A percentile compares a stretch with the other conserved stretches of the same genome.
Conservation (phyloP, 2,113 vertebrate species). For the Oriolus oriolus region DNA sequence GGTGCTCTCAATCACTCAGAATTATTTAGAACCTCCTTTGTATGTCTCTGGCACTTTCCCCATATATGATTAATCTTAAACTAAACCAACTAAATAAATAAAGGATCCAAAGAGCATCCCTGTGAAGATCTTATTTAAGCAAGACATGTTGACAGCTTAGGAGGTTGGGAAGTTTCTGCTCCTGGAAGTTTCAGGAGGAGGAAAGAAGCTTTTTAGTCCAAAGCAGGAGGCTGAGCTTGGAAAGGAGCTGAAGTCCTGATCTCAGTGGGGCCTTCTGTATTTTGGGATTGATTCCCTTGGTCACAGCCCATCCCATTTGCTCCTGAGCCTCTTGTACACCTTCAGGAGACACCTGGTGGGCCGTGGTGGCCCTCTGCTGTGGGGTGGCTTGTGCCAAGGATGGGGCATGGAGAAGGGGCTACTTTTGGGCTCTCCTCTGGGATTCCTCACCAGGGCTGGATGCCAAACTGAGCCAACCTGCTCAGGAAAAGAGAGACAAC, state of each 20-base stretch:
- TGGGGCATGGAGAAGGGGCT: not conserved
- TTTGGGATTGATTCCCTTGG: not conserved
- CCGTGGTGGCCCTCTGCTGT: not conserved
- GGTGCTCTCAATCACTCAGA: slow-evolving; percentile 57
- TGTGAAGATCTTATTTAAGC: slow-evolving; percentile 1
- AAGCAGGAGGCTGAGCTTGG: not conserved
- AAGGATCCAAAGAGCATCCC: slow-evolving; percentile 8
- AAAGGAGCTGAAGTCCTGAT: not conserved
- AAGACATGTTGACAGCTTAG: not conserved
- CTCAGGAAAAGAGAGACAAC: not conserved
- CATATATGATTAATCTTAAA: slow-evolving; percentile 59
- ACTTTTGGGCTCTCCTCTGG: not conserved
- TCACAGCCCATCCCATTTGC: not conserved
- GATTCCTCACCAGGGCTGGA: not conserved
- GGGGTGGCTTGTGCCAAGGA: not conserved
- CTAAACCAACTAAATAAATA: slow-evolving; percentile 49
- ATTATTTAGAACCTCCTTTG: slow-evolving; percentile 59
- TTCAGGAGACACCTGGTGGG: not conserved
- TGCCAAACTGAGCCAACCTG: not conserved
- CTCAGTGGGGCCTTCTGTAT: not conserved
- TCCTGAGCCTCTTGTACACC: not conserved
- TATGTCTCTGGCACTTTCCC: slow-evolving; percentile 9
- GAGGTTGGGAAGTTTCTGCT: not conserved
- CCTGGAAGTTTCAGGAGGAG: not conserved
- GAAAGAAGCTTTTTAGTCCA: not conserved